Base-by-base conservation (phyloP, 2,888 invertebrate genomes). In the Dermolepida albohirtum region DNA sequence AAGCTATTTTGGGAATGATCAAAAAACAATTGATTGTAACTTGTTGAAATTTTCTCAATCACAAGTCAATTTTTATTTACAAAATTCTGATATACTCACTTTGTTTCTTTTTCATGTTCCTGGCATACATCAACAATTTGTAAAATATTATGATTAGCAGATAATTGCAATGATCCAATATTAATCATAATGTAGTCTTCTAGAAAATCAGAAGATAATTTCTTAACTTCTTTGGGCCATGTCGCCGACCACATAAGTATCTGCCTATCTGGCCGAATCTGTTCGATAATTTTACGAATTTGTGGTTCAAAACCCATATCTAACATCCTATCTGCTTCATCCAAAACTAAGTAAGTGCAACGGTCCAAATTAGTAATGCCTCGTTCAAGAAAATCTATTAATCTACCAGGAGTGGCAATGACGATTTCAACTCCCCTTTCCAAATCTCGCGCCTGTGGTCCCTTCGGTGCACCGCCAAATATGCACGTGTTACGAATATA, bases 181-280 rank as follows among this genome's bases (percentile, higher is more conserved):
- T 98, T 99, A 74, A 99, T 92, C 86, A 98, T 98, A 74, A 96
- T 92, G 82, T 97, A 97, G 80, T 98, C 94, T 67, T 92, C 91
- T 10, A 99, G 88, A 84, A 98, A 99, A 82, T 99, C 98, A 78
- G 97, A 94, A 0, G 99, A 99, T 66, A 99, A 84, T 74, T 92
- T 92, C 74, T 94, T 90, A 1, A 99, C 98, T 85, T 99, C 99
- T 79, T 97, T 97, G 0, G 99, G 99, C 99, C 99, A 99, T 0
- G 99, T 99, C 0, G 99, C 99, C 43, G 97, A 97, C 96, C 98
- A 99, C 99, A 99, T 99, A 44, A 98, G 87, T 0, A 95, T 95
- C 84, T 97, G 97, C 71, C 96, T 86, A 83, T 98, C 93, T 49
- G 96, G 95, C 79, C 94, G 85, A 73, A 97, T 95, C 85, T 97